phyloP scores from a whole-genome alignment of 2,888 invertebrate genomes.

The Lydus trimaculatus region DNA sequence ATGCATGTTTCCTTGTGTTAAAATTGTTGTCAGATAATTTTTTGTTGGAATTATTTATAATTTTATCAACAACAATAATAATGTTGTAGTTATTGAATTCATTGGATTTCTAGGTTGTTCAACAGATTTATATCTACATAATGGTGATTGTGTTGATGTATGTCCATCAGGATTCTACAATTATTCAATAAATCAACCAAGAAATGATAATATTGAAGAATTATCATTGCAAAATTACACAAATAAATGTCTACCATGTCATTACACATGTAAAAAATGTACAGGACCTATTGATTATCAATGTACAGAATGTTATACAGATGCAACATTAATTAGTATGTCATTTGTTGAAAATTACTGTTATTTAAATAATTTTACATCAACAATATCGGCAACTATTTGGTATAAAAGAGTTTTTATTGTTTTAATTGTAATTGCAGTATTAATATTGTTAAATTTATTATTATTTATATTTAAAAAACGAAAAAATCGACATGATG shows the following conservation, averaged over 20 bases:
- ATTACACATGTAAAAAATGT: constrained; percentile 78
- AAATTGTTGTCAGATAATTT: constrained; percentile 56
- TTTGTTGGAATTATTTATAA: constrained; percentile 33
- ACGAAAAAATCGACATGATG: constrained; percentile 29
- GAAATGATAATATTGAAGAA: constrained; percentile 37
- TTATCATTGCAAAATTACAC: constrained; percentile 22
- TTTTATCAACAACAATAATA: constrained; percentile 11
- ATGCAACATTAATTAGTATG: constrained; percentile 65
- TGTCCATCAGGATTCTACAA: constrained; percentile 61
- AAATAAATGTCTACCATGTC: constrained; percentile 70
- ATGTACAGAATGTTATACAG: constrained; percentile 72
- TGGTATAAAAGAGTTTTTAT: constrained; percentile 51
- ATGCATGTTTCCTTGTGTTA: constrained; percentile 45
- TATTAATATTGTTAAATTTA: constrained; percentile 33
- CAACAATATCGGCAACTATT: constrained; percentile 42
- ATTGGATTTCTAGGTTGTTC: constrained; percentile 68
- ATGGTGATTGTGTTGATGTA: constrained; percentile 66
- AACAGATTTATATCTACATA: constrained; percentile 67
- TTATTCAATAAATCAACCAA: constrained; percentile 39
- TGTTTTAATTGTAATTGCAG: constrained; percentile 40
- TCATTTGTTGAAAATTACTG: constrained; percentile 56
- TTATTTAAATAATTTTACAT: constrained; percentile 49
- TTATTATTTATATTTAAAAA: constrained; percentile 25
- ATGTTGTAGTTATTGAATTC: constrained; percentile 30
- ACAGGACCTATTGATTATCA: constrained; percentile 73